These are phyloP conservation scores for Puntigrus tetrazona DNA, from an alignment of 2,113 vertebrate species.

Conservation along the genomic window DNA sequence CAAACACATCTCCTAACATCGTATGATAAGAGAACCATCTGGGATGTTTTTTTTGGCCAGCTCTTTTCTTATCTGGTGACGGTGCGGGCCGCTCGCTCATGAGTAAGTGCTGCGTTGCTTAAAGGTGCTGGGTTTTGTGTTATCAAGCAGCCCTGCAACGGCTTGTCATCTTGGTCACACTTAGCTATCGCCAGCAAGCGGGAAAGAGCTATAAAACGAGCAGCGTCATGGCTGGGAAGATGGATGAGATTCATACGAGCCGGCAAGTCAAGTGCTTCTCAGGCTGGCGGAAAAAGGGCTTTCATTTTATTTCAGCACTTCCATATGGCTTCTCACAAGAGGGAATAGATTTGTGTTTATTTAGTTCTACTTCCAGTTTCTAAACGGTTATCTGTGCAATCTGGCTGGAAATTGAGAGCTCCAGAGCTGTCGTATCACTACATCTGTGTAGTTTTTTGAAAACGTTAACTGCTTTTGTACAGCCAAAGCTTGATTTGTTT, in stretches of 20 bases:
- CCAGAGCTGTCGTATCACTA: background rate
- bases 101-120: slow-evolving; percentile 65
- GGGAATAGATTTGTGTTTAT: slow-evolving; percentile 50
- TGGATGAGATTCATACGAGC: slow-evolving; percentile 60
- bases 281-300: slow-evolving; percentile 6
- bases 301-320: slow-evolving; percentile 42
- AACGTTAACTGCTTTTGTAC: background rate
- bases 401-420: slow-evolving; percentile 24
- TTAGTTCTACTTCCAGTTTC: slow-evolving; percentile 47
- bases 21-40: slow-evolving; percentile 21
- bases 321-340: slow-evolving; percentile 15
- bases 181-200: slow-evolving; percentile 66
- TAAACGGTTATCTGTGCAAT: slow-evolving; percentile 43
- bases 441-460: background rate
- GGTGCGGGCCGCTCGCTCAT: slow-evolving; percentile 58
- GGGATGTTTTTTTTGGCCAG: slow-evolving; percentile 57
- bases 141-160: slow-evolving; percentile 64
- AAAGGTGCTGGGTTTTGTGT: slow-evolving; percentile 49
- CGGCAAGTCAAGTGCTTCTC: slow-evolving; percentile 50
- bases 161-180: slow-evolving; percentile 72
- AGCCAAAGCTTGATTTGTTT: background rate
- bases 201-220: slow-evolving; percentile 63
- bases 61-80: slow-evolving; percentile 25
- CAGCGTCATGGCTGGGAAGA: slow-evolving; percentile 51
- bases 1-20: slow-evolving; percentile 6